These are phyloP conservation scores for Plecturocebus donacophilus DNA, from an alignment of 2,113 vertebrate species.

Conservation along the genomic window DNA sequence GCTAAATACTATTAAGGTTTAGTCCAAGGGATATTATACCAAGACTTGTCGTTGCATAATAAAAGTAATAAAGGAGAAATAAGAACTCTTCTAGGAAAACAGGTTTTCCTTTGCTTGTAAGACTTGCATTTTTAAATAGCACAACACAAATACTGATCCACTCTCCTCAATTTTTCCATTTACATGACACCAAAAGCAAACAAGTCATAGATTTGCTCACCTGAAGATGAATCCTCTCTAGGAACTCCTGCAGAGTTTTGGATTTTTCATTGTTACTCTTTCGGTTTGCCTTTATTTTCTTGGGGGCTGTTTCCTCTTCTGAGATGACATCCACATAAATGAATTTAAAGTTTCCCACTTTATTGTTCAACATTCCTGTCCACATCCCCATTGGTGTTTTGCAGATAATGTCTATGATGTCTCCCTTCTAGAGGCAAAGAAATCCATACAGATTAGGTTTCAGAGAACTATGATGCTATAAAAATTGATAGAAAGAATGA, in stretches of 20 bases:
- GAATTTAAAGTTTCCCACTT: slow-evolving; percentile 96
- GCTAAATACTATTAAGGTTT: slow-evolving; percentile 36
- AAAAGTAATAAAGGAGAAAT: slow-evolving; percentile 48
- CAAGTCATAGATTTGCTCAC: slow-evolving; percentile 79
- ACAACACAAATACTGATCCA: background rate
- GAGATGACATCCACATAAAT: slow-evolving; percentile 93
- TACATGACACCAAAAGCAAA: background rate
- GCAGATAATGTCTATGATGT: slow-evolving; percentile 94
- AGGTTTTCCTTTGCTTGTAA: slow-evolving; percentile 27
- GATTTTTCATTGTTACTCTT: slow-evolving; percentile 85
- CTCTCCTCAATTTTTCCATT: background rate
- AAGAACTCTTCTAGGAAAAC: slow-evolving; percentile 48
- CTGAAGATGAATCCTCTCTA: slow-evolving; percentile 91
- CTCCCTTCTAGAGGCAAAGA: slow-evolving; percentile 89
- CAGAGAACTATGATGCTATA: background rate
- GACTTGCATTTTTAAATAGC: background rate
- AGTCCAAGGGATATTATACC: slow-evolving; percentile 34
- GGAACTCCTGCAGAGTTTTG: slow-evolving; percentile 89
- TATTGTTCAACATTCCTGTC: slow-evolving; percentile 93
- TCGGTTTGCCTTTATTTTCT: slow-evolving; percentile 84
- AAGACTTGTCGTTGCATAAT: slow-evolving; percentile 27
- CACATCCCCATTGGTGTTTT: slow-evolving; percentile 96
- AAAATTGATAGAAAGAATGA: background rate
- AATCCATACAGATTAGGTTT: background rate
- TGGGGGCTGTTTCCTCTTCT: slow-evolving; percentile 84